A percentile compares a stretch with the other conserved stretches of the same genome.
Conservation (phyloP, 2,797 vertebrate species). For the Cirrhinus mrigala region DNA sequence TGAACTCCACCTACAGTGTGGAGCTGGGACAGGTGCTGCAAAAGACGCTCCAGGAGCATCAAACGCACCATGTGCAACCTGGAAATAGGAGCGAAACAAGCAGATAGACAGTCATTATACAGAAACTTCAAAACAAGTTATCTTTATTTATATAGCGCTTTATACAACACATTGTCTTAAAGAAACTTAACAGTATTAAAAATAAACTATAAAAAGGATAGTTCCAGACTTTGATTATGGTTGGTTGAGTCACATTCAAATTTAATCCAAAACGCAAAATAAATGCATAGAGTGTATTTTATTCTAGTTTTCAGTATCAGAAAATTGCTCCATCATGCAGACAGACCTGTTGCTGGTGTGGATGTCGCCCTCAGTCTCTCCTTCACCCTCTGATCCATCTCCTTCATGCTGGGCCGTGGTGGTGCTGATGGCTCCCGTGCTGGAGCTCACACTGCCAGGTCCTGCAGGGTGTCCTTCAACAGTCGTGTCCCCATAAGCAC, state of each 20-base stretch:
- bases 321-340: neutral
- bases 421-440: constrained; percentile 97
- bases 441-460: constrained; percentile 96
- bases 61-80: constrained; percentile 98
- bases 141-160: too few relatives aligned
- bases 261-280: too few relatives aligned
- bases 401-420: constrained; percentile 96
- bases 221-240: too few relatives aligned
- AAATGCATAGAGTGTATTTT: neutral
- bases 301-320: neutral
- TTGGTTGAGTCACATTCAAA: too few relatives aligned
- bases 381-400: constrained; percentile 96
- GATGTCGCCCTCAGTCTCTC: constrained; percentile 92
- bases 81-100: neutral
- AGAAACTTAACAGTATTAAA: too few relatives aligned
- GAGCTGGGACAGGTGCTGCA: constrained; percentile 92
- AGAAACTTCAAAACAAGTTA: too few relatives aligned
- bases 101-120: too few relatives aligned
- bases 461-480: constrained; percentile 93
- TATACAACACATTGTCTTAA: too few relatives aligned
- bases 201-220: too few relatives aligned
- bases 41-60: constrained; percentile 94
- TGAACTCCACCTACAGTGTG: constrained; percentile 94
- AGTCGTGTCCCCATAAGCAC: constrained; percentile 93
- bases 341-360: constrained; percentile 94